phyloP scores from a whole-genome alignment of 2,797 vertebrate species.

The Falco columbarius region DNA sequence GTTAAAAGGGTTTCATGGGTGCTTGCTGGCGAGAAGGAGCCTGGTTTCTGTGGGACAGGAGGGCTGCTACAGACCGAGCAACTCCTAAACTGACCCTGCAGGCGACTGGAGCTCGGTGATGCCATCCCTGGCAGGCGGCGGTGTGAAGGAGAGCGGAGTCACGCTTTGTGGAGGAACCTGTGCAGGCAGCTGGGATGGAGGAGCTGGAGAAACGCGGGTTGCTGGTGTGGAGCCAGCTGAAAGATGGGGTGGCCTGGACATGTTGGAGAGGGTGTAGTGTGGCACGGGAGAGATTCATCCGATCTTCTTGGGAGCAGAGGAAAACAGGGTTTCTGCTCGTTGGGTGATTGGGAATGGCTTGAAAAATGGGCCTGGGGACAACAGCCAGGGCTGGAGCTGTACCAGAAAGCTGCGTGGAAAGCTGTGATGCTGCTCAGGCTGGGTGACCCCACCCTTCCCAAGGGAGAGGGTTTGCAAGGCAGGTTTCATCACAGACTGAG shows the following conservation, averaged over 20 bases:
- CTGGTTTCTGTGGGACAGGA: neutral
- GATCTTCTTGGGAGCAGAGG: neutral
- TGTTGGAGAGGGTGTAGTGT: neutral
- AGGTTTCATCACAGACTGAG: slow-evolving; percentile 24
- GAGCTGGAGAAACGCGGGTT: neutral
- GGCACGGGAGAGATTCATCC: accelerated
- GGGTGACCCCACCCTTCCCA: slow-evolving; percentile 21
- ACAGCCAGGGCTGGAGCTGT: neutral
- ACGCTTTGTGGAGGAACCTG: neutral
- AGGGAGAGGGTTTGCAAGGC: slow-evolving; percentile 23
- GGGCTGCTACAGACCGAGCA: neutral
- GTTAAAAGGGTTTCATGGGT: neutral
- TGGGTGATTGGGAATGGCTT: neutral
- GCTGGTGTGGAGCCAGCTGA: neutral
- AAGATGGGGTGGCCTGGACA: neutral
- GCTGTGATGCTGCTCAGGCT: neutral
- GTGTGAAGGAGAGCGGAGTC: accelerated
- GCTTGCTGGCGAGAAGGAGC: neutral
- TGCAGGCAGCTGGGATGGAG: neutral
- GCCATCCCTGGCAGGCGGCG: neutral
- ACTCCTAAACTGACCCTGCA: neutral
- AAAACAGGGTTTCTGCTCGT: neutral
- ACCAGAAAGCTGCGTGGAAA: neutral
- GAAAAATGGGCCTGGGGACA: neutral
- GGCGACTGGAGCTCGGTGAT: neutral